Conservation (phyloP, 2,113 vertebrate genomes). For the Gnathochromis pfefferi region DNA sequence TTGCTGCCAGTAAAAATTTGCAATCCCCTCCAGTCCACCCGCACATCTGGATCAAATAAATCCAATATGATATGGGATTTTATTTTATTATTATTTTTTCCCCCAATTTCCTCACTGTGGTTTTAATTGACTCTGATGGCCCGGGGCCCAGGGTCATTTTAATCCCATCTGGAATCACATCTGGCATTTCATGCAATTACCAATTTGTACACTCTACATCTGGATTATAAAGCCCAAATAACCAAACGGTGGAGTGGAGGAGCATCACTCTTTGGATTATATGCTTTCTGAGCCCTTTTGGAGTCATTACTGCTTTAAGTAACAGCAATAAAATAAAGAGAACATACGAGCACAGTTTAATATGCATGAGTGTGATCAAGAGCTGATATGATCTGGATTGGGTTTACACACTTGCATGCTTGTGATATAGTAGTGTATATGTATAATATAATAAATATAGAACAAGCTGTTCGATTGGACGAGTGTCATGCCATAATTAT, state of each 20-base stretch:
- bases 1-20: neutral
- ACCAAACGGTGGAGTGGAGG: neutral
- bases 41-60: neutral
- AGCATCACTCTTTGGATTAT: neutral
- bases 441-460: neutral
- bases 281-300: neutral
- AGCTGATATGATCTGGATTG: neutral
- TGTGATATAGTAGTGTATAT: neutral
- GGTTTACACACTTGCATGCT: neutral
- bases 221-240: slow-evolving; percentile 10
- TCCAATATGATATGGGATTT: neutral
- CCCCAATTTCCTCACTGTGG: neutral
- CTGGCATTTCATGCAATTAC: slow-evolving; percentile 40
- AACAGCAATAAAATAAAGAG: neutral
- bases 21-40: neutral
- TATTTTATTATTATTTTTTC: neutral
- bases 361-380: neutral
- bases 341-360: neutral
- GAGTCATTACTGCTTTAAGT: neutral
- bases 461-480: neutral
- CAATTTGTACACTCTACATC: neutral
- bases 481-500: neutral
- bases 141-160: neutral
- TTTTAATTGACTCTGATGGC: neutral
- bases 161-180: slow-evolving; percentile 46